Evolutionary conservation across 2,113 vertebrate species (phyloP).

Genomic region (Aptenodytes patagonicus): DNA sequence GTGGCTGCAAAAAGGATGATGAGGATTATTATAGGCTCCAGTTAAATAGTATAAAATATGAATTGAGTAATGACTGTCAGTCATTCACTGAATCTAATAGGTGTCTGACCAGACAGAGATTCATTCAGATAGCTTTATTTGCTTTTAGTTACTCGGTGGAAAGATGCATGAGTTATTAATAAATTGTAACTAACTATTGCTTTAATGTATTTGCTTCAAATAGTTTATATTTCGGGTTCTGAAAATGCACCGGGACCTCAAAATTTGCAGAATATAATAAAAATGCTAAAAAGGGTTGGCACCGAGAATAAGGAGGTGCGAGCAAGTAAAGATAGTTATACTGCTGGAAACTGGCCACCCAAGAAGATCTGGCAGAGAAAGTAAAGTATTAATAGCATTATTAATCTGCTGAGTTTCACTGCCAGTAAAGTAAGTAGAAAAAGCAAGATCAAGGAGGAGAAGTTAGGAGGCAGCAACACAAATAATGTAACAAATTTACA

Average conservation of each 20-base stretch:
- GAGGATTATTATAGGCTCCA: not conserved
- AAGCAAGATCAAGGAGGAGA: constrained; percentile 5
- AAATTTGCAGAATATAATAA: not conserved
- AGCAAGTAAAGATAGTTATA: not conserved
- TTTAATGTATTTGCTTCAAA: not conserved
- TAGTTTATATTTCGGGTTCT: not conserved
- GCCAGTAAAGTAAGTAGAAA: constrained; percentile 15
- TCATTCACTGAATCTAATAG: not conserved
- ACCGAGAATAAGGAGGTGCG: not conserved
- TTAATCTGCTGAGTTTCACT: constrained; percentile 46
- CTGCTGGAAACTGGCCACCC: constrained; percentile 31
- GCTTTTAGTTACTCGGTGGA: not conserved
- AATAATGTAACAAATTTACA: not conserved
- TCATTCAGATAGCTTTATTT: not conserved
- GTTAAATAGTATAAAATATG: not conserved
- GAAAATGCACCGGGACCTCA: not conserved
- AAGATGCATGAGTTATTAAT: not conserved
- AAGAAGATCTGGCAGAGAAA: constrained; percentile 43
- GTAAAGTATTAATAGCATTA: constrained; percentile 3
- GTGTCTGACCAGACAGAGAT: not conserved
- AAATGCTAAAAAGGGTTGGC: not conserved
- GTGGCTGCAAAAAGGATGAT: not conserved
- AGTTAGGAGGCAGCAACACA: constrained; percentile 5
- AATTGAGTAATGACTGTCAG: not conserved
- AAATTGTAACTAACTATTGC: not conserved